phyloP scores from a whole-genome alignment of 2,888 invertebrate genomes.

The Thereva unica region DNA sequence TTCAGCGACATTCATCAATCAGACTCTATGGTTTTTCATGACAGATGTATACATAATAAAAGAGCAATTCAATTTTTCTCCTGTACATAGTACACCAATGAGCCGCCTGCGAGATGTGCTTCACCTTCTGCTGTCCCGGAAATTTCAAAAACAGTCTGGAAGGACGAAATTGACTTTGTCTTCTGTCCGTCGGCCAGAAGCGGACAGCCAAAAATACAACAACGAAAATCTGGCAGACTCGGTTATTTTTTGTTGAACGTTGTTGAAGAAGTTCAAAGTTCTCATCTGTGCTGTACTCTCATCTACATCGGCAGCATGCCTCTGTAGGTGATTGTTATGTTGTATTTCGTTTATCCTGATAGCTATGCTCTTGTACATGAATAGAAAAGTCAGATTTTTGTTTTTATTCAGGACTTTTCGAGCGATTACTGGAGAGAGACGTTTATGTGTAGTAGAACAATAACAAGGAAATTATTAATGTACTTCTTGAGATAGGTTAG shows the following conservation, averaged over 20 bases:
- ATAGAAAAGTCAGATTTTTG: not conserved
- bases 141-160: slow-evolving; percentile 8
- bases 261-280: not conserved
- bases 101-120: slow-evolving; percentile 3
- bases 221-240: not conserved
- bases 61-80: slow-evolving; percentile 34
- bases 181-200: slow-evolving; percentile 2
- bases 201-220: not conserved
- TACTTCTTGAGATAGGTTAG: slow-evolving; percentile 31
- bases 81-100: not conserved
- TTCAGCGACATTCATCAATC: slow-evolving; percentile 45
- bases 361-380: not conserved
- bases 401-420: not conserved
- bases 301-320: too few relatives aligned
- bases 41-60: slow-evolving; percentile 43
- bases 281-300: too few relatives aligned
- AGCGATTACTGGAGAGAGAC: not conserved
- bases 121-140: slow-evolving; percentile 8
- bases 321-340: too few relatives aligned
- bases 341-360: too few relatives aligned
- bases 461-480: slow-evolving; percentile 33
- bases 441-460: slow-evolving; percentile 7
- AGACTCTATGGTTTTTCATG: slow-evolving; percentile 44
- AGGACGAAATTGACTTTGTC: slow-evolving; percentile 17
- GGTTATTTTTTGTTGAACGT: slow-evolving; percentile 4